phyloP scores from a whole-genome alignment of 2,888 invertebrate species.

The Ceratothoa steindachneri region DNA sequence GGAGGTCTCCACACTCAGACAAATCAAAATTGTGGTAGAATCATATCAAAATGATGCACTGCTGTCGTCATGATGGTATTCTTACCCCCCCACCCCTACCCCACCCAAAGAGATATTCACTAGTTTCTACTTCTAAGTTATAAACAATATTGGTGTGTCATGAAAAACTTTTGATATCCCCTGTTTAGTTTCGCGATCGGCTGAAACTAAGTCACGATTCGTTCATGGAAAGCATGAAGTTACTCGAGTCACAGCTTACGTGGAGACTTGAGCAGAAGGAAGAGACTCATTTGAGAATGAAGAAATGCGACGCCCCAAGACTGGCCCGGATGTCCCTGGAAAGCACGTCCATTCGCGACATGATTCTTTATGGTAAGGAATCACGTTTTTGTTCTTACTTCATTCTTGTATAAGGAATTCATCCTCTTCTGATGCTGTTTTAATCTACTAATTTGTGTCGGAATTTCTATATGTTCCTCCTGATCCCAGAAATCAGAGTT shows the following conservation, averaged over 20 bases:
- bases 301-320: conserved; percentile 73
- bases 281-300: conserved; percentile 69
- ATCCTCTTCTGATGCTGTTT: neutral
- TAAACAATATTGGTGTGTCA: too few relatives aligned
- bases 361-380: conserved; percentile 64
- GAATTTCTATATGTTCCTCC: neutral
- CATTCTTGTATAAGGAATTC: neutral
- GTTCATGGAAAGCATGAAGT: conserved; percentile 64
- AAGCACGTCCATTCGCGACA: conserved; percentile 75
- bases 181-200: conserved; percentile 58
- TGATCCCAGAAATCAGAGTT: neutral
- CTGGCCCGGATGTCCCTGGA: conserved; percentile 77
- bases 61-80: too few relatives aligned
- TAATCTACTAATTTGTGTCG: neutral
- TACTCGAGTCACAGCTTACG: conserved; percentile 66
- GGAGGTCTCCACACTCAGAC: too few relatives aligned
- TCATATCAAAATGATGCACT: too few relatives aligned
- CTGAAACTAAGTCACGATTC: conserved; percentile 71
- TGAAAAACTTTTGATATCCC: too few relatives aligned
- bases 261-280: conserved; percentile 73
- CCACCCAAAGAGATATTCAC: too few relatives aligned
- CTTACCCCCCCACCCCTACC: too few relatives aligned
- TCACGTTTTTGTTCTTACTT: neutral
- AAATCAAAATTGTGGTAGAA: too few relatives aligned
- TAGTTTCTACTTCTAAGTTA: too few relatives aligned